These are phyloP conservation scores for Leptinotarsa undecemlineata DNA, from an alignment of 1,140 invertebrate species.

Conservation along the genomic window DNA sequence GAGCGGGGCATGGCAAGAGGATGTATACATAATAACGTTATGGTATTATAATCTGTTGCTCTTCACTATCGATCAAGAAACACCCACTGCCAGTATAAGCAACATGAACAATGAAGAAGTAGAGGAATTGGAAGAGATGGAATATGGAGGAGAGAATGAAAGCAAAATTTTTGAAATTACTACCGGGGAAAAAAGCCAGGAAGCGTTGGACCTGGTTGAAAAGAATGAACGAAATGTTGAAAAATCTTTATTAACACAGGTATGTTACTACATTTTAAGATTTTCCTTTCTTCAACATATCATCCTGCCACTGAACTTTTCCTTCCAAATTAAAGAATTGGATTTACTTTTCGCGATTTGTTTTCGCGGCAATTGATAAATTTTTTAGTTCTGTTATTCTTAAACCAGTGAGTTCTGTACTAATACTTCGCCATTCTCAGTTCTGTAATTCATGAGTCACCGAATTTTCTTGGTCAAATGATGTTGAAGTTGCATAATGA, in stretches of 20 bases:
- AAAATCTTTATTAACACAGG: not conserved
- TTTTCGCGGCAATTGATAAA: not conserved
- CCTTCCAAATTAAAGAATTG: slow-evolving; percentile 12
- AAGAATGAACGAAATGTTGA: not conserved
- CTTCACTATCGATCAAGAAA: too few relatives aligned
- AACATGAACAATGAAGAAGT: not conserved
- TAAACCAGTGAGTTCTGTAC: not conserved
- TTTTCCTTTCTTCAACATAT: slow-evolving; percentile 19
- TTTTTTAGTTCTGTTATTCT: not conserved
- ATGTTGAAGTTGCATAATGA: not conserved
- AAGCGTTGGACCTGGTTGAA: not conserved
- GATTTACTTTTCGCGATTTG: not conserved
- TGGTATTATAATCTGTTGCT: slow-evolving; percentile 27
- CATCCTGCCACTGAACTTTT: slow-evolving; percentile 12
- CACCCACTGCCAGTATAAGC: not conserved
- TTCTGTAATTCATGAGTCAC: not conserved
- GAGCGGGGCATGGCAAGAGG: slow-evolving; percentile 15
- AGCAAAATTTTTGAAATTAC: not conserved
- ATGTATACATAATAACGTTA: slow-evolving; percentile 19
- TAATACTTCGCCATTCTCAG: slow-evolving; percentile 3
- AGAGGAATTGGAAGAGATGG: not conserved
- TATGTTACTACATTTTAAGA: not conserved
- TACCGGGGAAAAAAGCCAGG: not conserved
- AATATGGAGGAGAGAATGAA: not conserved
- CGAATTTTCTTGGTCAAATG: not conserved